Conservation (phyloP, 2,113 vertebrate genomes). For the Oreochromis tanganicae region DNA sequence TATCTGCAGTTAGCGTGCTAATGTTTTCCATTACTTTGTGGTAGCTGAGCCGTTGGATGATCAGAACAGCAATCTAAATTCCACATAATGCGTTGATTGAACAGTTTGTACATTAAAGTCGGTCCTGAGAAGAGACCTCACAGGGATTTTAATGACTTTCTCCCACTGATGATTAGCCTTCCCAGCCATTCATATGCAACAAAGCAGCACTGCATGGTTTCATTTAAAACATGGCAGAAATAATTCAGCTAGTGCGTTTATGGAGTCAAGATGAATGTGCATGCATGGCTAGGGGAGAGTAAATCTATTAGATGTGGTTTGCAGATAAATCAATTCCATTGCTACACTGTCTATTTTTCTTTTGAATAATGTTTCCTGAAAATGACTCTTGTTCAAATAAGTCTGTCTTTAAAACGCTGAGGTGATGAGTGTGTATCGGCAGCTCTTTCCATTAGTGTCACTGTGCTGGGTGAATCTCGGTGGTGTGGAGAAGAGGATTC, state of each 20-base stretch:
- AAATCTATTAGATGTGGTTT: constrained; percentile 59
- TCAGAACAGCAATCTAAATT: constrained; percentile 55
- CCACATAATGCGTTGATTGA: constrained; percentile 58
- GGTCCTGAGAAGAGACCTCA: constrained; percentile 45
- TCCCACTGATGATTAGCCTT: constrained; percentile 56
- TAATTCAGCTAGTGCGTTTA: constrained; percentile 38
- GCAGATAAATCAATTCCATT: constrained; percentile 57
- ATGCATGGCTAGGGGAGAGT: constrained; percentile 34
- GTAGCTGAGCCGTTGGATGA: constrained; percentile 52
- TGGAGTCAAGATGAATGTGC: constrained; percentile 32
- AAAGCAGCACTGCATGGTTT: constrained; percentile 31
- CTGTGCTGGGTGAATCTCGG: constrained; percentile 43
- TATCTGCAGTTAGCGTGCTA: constrained; percentile 57
- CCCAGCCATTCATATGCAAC: constrained; percentile 32
- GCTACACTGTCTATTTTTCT: constrained; percentile 44
- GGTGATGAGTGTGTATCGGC: constrained; percentile 47
- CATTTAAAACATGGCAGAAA: constrained; percentile 26
- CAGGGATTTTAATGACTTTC: constrained; percentile 64
- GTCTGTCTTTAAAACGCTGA: constrained; percentile 31
- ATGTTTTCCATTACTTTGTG: constrained; percentile 62
- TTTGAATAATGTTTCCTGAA: constrained; percentile 48
- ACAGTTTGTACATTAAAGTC: constrained; percentile 66
- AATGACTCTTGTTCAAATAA: constrained; percentile 26
- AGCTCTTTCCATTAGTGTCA: constrained; percentile 62
- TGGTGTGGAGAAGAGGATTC: constrained; percentile 28